Evolutionary conservation across 2,888 invertebrate species (phyloP).

Genomic region (Pimpla rufipes): DNA sequence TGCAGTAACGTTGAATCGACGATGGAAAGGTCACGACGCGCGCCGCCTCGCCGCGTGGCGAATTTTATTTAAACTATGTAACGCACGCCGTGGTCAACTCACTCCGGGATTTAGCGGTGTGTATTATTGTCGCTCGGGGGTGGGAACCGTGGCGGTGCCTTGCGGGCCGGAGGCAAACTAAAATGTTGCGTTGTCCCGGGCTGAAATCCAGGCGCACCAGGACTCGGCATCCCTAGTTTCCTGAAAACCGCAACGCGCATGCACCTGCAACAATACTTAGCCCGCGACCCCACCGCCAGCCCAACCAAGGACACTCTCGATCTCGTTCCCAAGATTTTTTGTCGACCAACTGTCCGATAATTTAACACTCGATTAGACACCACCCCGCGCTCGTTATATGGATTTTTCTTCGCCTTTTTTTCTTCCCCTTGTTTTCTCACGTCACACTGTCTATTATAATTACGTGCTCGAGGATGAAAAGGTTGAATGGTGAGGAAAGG

Average conservation of each 20-base stretch:
- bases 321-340: constrained; percentile 52
- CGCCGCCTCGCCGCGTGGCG: constrained; percentile 15
- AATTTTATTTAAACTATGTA: constrained; percentile 42
- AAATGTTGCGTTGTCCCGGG: constrained; percentile 66
- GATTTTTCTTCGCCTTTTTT: constrained; percentile 30
- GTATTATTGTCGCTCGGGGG: constrained; percentile 20
- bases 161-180: constrained; percentile 70
- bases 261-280: constrained; percentile 57
- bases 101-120: neutral
- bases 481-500: constrained; percentile 37
- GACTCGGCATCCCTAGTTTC: constrained; percentile 59
- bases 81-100: constrained; percentile 2
- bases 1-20: constrained; percentile 15
- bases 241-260: constrained; percentile 67
- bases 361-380: constrained; percentile 62
- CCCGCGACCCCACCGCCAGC: constrained; percentile 42
- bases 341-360: constrained; percentile 57
- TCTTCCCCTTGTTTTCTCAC: constrained; percentile 16
- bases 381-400: constrained; percentile 15
- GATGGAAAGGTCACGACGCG: constrained; percentile 40
- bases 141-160: constrained; percentile 67
- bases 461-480: constrained; percentile 24
- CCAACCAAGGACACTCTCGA: constrained; percentile 48
- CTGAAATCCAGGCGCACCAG: constrained; percentile 69
- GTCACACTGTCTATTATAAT: constrained; percentile 30